Evolutionary conservation across 2,113 vertebrate species (phyloP).

Genomic region (Embiotoca jacksoni): DNA sequence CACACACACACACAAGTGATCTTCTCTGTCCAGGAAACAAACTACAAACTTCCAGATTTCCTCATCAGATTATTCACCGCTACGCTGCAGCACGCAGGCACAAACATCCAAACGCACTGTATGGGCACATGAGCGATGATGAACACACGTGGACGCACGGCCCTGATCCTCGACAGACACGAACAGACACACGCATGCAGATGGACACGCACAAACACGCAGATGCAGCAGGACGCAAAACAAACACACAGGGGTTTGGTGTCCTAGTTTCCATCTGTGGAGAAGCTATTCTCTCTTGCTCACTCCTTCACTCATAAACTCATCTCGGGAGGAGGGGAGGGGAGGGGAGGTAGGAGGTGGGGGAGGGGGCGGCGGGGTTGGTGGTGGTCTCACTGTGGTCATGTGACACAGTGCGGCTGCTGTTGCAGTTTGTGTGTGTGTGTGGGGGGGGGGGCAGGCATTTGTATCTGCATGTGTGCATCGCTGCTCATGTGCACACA

Average conservation of each 20-base stretch:
- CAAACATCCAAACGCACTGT: constrained; percentile 13
- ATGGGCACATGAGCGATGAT: constrained; percentile 4
- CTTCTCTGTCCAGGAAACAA: constrained; percentile 45
- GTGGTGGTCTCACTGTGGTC: constrained; percentile 52
- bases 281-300: constrained; percentile 65
- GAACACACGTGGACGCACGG: constrained; percentile 23
- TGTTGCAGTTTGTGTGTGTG: constrained; percentile 22
- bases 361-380: no score
- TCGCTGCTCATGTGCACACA: constrained; percentile 41
- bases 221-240: constrained; percentile 65
- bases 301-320: constrained; percentile 67
- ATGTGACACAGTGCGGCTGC: constrained; percentile 60
- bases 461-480: constrained; percentile 40
- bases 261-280: constrained; percentile 80
- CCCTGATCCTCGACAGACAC: constrained; percentile 33
- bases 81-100: neutral
- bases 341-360: neutral
- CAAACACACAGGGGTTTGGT: constrained; percentile 75
- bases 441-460: constrained; percentile 15
- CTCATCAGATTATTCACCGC: constrained; percentile 45
- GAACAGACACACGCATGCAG: constrained; percentile 37
- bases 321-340: constrained; percentile 39
- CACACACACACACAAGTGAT: no score
- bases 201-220: constrained; percentile 43
- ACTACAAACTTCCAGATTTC: constrained; percentile 25